phyloP scores from a whole-genome alignment of 2,113 vertebrate species.

The Tupaia chinensis region DNA sequence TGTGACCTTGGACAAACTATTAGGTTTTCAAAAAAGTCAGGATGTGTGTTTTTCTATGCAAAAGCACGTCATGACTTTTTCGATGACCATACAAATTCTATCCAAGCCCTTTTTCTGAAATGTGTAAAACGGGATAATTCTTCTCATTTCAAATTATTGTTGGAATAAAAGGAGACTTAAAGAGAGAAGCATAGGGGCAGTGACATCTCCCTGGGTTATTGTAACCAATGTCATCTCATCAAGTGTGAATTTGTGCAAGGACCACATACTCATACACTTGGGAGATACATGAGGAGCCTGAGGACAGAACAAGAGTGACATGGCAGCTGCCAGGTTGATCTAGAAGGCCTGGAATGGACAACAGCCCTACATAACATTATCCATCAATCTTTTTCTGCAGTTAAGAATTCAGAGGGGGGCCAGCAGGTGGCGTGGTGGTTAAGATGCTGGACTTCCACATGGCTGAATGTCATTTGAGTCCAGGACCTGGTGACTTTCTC shows the following conservation, averaged over 20 bases:
- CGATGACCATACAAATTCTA: not conserved
- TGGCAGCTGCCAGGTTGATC: not conserved
- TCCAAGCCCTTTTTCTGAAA: not conserved
- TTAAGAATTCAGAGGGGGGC: not conserved
- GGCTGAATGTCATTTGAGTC: too few relatives aligned
- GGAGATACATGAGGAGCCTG: not conserved
- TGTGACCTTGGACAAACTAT: not conserved
- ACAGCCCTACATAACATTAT: not conserved
- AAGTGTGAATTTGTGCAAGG: too few relatives aligned
- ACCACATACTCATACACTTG: accelerated
- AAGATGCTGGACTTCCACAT: too few relatives aligned
- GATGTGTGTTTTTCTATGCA: too few relatives aligned
- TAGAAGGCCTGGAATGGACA: not conserved
- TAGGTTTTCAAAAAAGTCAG: too few relatives aligned
- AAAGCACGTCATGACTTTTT: too few relatives aligned
- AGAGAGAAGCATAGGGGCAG: accelerated
- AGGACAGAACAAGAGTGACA: accelerated
- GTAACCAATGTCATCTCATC: too few relatives aligned
- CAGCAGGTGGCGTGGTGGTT: too few relatives aligned
- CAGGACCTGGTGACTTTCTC: too few relatives aligned
- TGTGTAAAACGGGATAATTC: not conserved
- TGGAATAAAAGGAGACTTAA: not conserved
- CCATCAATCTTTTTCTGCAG: not conserved
- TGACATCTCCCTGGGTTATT: accelerated
- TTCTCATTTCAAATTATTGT: not conserved